phyloP scores from a whole-genome alignment of 2,888 invertebrate genomes.

The Chalcis sispes region DNA sequence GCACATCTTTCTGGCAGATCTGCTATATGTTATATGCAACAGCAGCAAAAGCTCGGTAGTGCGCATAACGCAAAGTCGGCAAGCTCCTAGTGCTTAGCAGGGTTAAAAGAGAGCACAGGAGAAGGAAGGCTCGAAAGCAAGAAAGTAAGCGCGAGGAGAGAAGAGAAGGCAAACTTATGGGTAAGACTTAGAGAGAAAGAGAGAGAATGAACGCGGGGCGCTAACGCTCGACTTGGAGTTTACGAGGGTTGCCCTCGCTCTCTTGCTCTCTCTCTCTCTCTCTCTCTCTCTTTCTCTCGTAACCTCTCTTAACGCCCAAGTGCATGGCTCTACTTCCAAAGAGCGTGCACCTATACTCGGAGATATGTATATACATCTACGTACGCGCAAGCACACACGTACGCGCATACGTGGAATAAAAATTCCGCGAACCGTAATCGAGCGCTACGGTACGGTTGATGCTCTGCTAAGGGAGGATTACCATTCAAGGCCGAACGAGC shows the following conservation, averaged over 20 bases:
- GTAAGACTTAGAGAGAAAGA: slow-evolving; percentile 36
- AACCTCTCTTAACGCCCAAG: not conserved
- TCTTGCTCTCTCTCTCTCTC: not conserved
- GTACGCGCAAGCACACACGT: too few species aligned
- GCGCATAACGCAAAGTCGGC: slow-evolving; percentile 30
- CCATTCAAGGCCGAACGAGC: not conserved
- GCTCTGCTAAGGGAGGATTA: too few species aligned
- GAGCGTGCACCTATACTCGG: too few species aligned
- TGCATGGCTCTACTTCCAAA: too few species aligned
- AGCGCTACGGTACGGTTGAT: too few species aligned
- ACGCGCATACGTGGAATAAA: not conserved
- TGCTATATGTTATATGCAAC: not conserved
- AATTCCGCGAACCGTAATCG: slow-evolving; percentile 15
- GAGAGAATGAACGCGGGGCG: not conserved
- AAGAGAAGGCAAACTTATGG: slow-evolving; percentile 39
- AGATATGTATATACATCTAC: too few species aligned
- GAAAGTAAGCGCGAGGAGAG: not conserved
- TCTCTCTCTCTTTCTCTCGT: not conserved
- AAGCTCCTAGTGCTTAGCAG: slow-evolving; percentile 13
- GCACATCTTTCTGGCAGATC: too few species aligned
- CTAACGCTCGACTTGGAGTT: slow-evolving; percentile 24
- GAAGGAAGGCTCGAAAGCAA: not conserved
- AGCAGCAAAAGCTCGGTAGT: not conserved
- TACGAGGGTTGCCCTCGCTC: slow-evolving; percentile 27
- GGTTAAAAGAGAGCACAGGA: slow-evolving; percentile 2